A percentile compares a stretch with the other conserved stretches of the same genome.
Conservation (phyloP, 2,888 invertebrate genomes). For the Agriopis leucophaearia region DNA sequence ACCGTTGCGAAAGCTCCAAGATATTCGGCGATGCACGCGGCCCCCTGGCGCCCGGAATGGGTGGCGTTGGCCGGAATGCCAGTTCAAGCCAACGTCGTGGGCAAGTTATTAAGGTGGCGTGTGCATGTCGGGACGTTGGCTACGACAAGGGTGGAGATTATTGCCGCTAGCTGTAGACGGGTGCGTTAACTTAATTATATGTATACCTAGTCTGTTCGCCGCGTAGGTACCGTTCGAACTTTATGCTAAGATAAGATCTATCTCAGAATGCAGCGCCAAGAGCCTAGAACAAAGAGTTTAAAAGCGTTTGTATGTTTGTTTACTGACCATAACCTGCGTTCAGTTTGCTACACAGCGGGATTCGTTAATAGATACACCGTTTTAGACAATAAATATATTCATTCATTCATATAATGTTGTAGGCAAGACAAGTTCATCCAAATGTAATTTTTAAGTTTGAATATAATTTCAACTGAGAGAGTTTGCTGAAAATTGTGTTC, state of each 20-base stretch:
- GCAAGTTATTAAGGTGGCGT: constrained; percentile 76
- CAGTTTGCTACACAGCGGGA: too few relatives aligned
- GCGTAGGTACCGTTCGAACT: constrained; percentile 43
- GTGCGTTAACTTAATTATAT: constrained; percentile 72
- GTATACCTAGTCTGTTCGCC: constrained; percentile 48
- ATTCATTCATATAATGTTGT: neutral
- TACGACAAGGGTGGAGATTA: constrained; percentile 59
- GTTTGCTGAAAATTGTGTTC: constrained; percentile 22
- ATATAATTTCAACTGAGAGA: constrained; percentile 2
- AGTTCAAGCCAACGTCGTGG: constrained; percentile 59
- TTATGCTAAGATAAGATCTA: constrained; percentile 37
- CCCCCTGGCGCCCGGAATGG: constrained; percentile 51
- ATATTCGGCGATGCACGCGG: constrained; percentile 48
- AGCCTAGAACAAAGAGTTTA: too few relatives aligned
- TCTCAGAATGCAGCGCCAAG: constrained; percentile 22
- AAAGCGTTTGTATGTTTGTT: too few relatives aligned
- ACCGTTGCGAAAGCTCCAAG: constrained; percentile 61
- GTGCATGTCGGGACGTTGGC: constrained; percentile 67
- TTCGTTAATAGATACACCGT: too few relatives aligned
- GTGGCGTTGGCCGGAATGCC: constrained; percentile 60
- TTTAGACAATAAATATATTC: neutral
- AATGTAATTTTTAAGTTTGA: too few relatives aligned
- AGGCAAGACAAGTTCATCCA: neutral
- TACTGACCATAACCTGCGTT: too few relatives aligned
- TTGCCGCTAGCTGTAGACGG: constrained; percentile 62